Conservation (phyloP, 2,888 invertebrate species). For the Trissonchulus sp. region DNA sequence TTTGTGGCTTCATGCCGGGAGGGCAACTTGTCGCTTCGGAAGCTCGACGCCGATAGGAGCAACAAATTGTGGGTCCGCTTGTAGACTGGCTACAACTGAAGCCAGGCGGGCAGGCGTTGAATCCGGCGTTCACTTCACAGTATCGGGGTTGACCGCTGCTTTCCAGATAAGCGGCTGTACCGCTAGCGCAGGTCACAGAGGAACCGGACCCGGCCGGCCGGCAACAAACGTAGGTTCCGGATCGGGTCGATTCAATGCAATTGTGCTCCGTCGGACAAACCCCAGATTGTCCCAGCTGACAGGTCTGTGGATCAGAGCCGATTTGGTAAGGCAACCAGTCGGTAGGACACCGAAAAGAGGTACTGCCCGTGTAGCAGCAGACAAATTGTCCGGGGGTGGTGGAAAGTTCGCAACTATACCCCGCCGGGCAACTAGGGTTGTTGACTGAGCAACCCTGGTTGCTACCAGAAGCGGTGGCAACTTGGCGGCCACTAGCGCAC, state of each 20-base stretch:
- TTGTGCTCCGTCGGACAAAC: background rate
- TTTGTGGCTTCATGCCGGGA: background rate
- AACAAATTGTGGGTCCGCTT: background rate
- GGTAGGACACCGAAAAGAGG: slow-evolving; percentile 21
- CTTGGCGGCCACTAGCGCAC: slow-evolving; percentile 3
- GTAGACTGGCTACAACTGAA: background rate
- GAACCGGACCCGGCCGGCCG: background rate
- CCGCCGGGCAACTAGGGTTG: slow-evolving; percentile 21
- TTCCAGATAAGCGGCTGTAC: background rate
- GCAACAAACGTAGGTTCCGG: slow-evolving; percentile 16
- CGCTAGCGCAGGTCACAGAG: background rate
- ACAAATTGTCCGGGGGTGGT: background rate
- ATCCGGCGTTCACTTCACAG: background rate
- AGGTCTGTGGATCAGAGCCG: slow-evolving; percentile 13
- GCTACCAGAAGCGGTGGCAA: background rate
- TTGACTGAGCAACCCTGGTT: background rate
- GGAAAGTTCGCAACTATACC: slow-evolving; percentile 24
- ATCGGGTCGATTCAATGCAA: slow-evolving; percentile 18
- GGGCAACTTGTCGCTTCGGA: background rate
- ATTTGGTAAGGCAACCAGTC: background rate
- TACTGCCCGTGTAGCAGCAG: slow-evolving; percentile 13
- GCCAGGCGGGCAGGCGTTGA: background rate
- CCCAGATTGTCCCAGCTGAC: slow-evolving; percentile 11
- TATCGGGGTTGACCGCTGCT: background rate
- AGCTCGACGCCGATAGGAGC: background rate